These are phyloP conservation scores for Meiosimyza platycephala DNA, from an alignment of 2,888 invertebrate genomes.

Conservation along the genomic window DNA sequence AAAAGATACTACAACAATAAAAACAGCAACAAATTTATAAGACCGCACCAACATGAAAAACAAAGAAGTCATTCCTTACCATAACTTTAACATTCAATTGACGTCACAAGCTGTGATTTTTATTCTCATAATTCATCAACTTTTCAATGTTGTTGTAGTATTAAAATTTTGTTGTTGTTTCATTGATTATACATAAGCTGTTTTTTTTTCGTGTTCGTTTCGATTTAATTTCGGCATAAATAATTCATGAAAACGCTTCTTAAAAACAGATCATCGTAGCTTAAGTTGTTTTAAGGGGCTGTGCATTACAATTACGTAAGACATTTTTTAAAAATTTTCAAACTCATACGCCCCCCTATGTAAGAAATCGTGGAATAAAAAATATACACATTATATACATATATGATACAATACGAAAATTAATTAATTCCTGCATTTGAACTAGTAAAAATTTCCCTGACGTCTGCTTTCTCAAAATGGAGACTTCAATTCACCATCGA, in stretches of 20 bases:
- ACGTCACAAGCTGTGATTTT: conserved; percentile 28
- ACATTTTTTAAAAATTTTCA: neutral
- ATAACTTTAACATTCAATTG: conserved; percentile 28
- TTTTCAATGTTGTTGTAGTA: neutral
- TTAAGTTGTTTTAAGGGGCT: conserved; percentile 1
- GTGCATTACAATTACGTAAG: neutral
- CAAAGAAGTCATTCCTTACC: conserved; percentile 16
- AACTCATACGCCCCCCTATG: too few species aligned
- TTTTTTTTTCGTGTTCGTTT: conserved; percentile 5
- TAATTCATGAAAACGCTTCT: conserved; percentile 7
- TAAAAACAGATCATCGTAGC: neutral
- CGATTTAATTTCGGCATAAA: conserved; percentile 9
- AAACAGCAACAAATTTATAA: too few species aligned
- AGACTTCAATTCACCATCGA: too few species aligned
- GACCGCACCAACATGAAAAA: neutral
- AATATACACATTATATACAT: too few species aligned
- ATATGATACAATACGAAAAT: too few species aligned
- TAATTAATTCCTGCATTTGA: too few species aligned
- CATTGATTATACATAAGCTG: conserved; percentile 12
- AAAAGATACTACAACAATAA: too few species aligned
- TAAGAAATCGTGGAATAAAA: neutral
- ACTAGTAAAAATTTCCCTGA: too few species aligned
- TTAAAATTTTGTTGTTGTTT: neutral
- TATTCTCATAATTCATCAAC: neutral
- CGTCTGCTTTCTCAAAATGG: too few species aligned